phyloP scores from a whole-genome alignment of 1,140 invertebrate species.

The Drosophila dunni region DNA sequence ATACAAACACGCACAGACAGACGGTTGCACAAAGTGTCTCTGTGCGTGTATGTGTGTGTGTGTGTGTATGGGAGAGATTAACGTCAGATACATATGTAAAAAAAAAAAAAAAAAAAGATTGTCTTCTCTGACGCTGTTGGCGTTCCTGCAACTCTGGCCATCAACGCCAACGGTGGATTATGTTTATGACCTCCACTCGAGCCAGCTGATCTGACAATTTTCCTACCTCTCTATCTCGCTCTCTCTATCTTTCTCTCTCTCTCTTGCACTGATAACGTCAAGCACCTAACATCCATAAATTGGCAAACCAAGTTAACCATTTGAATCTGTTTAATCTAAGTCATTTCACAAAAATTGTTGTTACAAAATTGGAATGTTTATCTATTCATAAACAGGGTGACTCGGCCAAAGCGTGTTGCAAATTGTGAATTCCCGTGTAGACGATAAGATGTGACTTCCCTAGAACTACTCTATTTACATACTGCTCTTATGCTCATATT shows the following conservation, averaged over 20 bases:
- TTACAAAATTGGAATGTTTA: slow-evolving; percentile 9
- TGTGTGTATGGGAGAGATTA: slow-evolving; percentile 52
- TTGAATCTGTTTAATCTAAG: slow-evolving; percentile 7
- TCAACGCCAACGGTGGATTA: slow-evolving; percentile 56
- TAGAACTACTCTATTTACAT: neutral
- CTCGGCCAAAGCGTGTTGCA: neutral
- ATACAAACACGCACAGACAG: slow-evolving; percentile 41
- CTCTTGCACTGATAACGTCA: slow-evolving; percentile 4
- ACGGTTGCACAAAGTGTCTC: slow-evolving; percentile 16
- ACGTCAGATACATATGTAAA: slow-evolving; percentile 58
- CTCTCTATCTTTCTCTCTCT: neutral
- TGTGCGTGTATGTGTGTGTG: slow-evolving; percentile 5
- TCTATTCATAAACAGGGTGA: slow-evolving; percentile 8
- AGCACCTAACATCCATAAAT: neutral
- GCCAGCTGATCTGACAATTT: slow-evolving; percentile 34
- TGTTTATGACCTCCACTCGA: slow-evolving; percentile 54
- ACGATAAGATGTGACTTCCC: slow-evolving; percentile 6
- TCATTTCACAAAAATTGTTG: slow-evolving; percentile 12
- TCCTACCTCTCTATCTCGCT: neutral
- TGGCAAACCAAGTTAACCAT: neutral
- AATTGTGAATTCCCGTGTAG: neutral
- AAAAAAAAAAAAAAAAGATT: slow-evolving; percentile 40
- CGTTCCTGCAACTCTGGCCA: slow-evolving; percentile 44
- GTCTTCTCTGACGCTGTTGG: slow-evolving; percentile 50
- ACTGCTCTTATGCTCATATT: slow-evolving; percentile 5